These are phyloP conservation scores for Cheilosia scutellata DNA, from an alignment of 2,888 invertebrate genomes.

Conservation along the genomic window DNA sequence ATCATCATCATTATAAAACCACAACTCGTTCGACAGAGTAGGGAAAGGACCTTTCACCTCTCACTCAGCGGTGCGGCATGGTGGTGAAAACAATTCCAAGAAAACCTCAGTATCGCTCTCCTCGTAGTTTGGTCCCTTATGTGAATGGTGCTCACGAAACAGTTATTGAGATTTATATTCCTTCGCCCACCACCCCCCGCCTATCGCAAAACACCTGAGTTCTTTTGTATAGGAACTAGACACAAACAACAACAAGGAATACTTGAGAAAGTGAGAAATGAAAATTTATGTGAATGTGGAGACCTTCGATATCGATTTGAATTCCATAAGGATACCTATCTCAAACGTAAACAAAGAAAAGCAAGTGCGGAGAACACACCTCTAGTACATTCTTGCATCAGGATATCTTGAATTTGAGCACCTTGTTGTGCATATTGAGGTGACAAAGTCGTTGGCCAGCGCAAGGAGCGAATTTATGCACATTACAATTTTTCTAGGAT, in stretches of 20 bases:
- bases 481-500: constrained; percentile 58
- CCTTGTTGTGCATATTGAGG: constrained; percentile 52
- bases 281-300: constrained; percentile 59
- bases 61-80: constrained; percentile 8
- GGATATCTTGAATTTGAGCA: constrained; percentile 58
- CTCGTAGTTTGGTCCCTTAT: constrained; percentile 36
- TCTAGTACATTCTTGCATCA: constrained; percentile 21
- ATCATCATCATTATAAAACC: constrained; percentile 76
- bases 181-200: constrained; percentile 21
- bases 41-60: constrained; percentile 65
- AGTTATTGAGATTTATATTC: constrained; percentile 73
- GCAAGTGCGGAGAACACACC: background rate
- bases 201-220: constrained; percentile 15
- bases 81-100: constrained; percentile 63
- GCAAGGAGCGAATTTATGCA: constrained; percentile 47
- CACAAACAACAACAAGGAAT: background rate
- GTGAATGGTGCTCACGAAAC: constrained; percentile 49
- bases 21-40: constrained; percentile 66
- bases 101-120: constrained; percentile 57
- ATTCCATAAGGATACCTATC: constrained; percentile 66
- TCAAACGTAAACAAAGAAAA: constrained; percentile 62
- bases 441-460: constrained; percentile 22
- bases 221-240: constrained; percentile 1
- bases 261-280: constrained; percentile 65
- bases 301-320: constrained; percentile 67